These are phyloP conservation scores for Patella ulyssiponensis DNA, from an alignment of 2,888 invertebrate genomes.

Conservation along the genomic window DNA sequence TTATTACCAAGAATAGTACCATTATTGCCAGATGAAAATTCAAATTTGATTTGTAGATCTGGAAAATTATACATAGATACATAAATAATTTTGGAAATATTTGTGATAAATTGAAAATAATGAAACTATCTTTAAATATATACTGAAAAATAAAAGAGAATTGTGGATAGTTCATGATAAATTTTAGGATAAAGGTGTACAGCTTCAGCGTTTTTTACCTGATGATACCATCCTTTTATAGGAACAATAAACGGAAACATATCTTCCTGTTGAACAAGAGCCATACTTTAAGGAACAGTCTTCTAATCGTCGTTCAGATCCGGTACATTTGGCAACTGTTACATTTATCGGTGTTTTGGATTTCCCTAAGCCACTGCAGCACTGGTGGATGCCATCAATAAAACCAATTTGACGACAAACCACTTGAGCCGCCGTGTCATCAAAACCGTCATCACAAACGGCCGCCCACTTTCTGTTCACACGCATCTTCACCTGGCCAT, in stretches of 20 bases:
- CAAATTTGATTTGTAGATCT: no score
- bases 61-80: no score
- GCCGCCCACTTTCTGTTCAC: constrained; percentile 78
- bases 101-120: no score
- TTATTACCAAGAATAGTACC: constrained; percentile 80
- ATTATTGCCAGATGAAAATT: no score
- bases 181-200: no score
- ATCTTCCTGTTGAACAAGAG: constrained; percentile 16
- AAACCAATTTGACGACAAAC: constrained; percentile 81
- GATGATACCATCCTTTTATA: neutral
- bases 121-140: no score
- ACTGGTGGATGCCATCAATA: constrained; percentile 48
- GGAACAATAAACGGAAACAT: constrained; percentile 22
- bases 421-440: constrained; percentile 79
- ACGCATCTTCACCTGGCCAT: constrained; percentile 52
- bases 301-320: no score
- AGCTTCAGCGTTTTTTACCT: no score
- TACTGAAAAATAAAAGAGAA: no score
- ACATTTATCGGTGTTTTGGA: constrained; percentile 24
- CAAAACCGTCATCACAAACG: constrained; percentile 83
- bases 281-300: neutral
- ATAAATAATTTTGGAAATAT: no score
- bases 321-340: constrained; percentile 30
- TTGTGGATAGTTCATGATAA: no score
- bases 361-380: constrained; percentile 50